Evolutionary conservation across 2,113 vertebrate genomes (phyloP), one percentile per base, ranked within the genome.

Genomic region (Vulpes ferrilata): DNA sequence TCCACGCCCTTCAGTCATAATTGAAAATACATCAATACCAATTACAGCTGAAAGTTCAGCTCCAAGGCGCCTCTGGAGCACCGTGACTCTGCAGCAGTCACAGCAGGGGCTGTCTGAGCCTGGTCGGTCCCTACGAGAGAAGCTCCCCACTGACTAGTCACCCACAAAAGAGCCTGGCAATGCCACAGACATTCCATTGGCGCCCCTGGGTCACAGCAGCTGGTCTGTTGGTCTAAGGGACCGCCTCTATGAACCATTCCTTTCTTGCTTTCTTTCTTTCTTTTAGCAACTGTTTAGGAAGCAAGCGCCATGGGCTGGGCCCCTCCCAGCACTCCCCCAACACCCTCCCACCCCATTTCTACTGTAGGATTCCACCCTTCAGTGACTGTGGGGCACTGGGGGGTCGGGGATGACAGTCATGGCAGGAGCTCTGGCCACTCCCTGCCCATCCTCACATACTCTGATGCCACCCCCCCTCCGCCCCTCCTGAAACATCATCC

Each of bases 1-100:
- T 90, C 96, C 86, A 90, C 57, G 82, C 57, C 85, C 71, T 90
- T 96, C 69, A 3, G 71, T 16, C 78, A 30, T 80, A 38, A 96
- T 30, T 95, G 93, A 95, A 73, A 90, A 74, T 73, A 48, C 85
- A 88, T 3, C 62, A 74, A 62, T 4, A 94, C n/a, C 84, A 57
- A 79, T 30, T 30, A 93, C 23, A 91, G 92, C 16, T 1, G 11
- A 0, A 71, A 55, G 82, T 38, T 48, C 43, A 59, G 83, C 51
- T 73, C 19, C 13, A 22, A 22, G 5, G 5, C 13, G 32, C 53
- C 74, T 32, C 25, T 7, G 51, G 82, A 25, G 78, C 0, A 2
- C 0, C 0, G 1, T 0, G 38, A 19, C 78, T n/a, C 62, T 13
- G 53, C 81, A 25, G 57, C 59, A n/a, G 11, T 27, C 69, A 27